A percentile compares a stretch with the other conserved stretches of the same genome.
phyloP scores from a whole-genome alignment of 2,113 vertebrate genomes.

The Polypterus bichir region DNA sequence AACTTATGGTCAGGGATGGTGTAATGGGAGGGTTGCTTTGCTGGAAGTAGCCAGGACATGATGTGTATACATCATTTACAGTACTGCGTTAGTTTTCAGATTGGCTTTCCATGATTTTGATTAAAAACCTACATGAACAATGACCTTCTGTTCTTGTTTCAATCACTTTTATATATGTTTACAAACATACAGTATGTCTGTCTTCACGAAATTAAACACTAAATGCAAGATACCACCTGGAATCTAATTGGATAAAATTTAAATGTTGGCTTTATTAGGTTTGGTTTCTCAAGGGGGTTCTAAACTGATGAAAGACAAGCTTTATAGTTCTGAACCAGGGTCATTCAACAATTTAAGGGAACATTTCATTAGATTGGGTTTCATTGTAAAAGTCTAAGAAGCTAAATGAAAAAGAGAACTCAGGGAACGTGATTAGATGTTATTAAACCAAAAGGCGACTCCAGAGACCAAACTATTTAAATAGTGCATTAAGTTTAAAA shows the following conservation, averaged over 20 bases:
- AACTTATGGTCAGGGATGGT: no score
- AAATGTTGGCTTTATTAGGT: constrained; percentile 21
- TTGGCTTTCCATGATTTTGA: no score
- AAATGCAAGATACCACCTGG: constrained; percentile 5
- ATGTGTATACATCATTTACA: no score
- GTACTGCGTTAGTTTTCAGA: no score
- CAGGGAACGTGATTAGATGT: constrained; percentile 29
- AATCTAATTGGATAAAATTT: constrained; percentile 3
- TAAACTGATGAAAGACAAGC: constrained; percentile 20
- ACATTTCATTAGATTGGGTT: constrained; percentile 32
- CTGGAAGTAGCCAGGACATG: no score
- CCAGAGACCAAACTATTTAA: constrained; percentile 40
- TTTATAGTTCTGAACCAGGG: constrained; percentile 23
- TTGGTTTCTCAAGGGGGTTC: constrained; percentile 18
- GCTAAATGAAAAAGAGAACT: constrained; percentile 25
- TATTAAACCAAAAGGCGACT: constrained; percentile 40
- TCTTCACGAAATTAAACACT: constrained; percentile 4
- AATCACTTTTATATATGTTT: not conserved
- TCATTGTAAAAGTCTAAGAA: constrained; percentile 17
- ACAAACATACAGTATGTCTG: not conserved
- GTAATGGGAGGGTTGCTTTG: no score
- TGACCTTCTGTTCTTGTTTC: no score
- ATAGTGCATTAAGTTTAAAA: constrained; percentile 43
- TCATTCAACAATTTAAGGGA: constrained; percentile 30
- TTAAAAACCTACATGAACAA: no score